Evolutionary conservation across 2,888 invertebrate genomes (phyloP), one percentile per base, ranked within the genome.

Genomic region (Calameuta pallipes): DNA sequence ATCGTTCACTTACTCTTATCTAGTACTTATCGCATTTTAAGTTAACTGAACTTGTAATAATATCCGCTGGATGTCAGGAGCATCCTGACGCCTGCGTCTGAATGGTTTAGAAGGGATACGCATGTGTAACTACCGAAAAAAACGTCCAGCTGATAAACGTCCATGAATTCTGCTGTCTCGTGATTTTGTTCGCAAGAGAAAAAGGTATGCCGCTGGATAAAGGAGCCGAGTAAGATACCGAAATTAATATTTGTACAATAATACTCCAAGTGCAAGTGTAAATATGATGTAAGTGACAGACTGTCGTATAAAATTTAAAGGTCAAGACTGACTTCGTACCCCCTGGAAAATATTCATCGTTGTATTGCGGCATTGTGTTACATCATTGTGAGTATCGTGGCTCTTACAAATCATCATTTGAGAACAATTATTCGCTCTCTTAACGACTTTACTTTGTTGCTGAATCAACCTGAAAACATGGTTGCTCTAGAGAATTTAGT

Each of bases 361-460:
- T 75, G 36, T 76, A 76, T 75, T 69, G 73, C 56, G 69, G 73
- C 37, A 34, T 37, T 41, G 69, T 73, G 76, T 83, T 84, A 82
- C 83, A 83, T 84, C 83, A 84, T 80, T 81, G 84, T 84, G 80
- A 84, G 84, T 84, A 70, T 77, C 74, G 11, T n/a, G 74, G 41
- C 31, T 75, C 69, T 74, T 69, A 75, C 75, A 74, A 11, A 30
- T 80, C n/a, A 76, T 71, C 12, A 35, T n/a, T 70, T 33, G 15
- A 41, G 23, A 37, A 70, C 6, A 41, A 69, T 75, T n/a, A 11
- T 69, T 76, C 0, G 15, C 34, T 69, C 34, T 23, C 33, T 13
- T 23, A 56, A 23, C 23, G 9, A 9, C 23, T 56, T 56, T 23
- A 23, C 9, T 9, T 56, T 23, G 23, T 23, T 56, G 56, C 23